Evolutionary conservation across 2,113 vertebrate genomes (phyloP).

Genomic region (Onychostoma macrolepis): DNA sequence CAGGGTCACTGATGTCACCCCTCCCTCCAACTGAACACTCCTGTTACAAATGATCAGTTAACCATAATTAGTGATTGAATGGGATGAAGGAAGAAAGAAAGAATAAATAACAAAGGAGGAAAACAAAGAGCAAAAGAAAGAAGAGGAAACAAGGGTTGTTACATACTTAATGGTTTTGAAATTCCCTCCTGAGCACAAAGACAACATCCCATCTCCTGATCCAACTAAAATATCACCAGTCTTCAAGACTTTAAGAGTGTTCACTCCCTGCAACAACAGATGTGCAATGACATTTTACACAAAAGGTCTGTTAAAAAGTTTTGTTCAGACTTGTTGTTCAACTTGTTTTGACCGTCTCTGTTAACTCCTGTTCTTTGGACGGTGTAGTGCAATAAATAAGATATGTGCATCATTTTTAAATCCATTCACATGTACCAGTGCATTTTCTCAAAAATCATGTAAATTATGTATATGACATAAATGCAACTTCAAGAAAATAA

Average conservation of each 20-base stretch:
- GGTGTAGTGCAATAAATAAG: background rate
- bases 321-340: background rate
- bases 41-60: constrained; percentile 64
- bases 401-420: background rate
- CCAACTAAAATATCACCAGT: constrained; percentile 83
- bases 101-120: background rate
- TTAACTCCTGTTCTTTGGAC: background rate
- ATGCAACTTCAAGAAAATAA: background rate
- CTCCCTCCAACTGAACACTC: constrained; percentile 80
- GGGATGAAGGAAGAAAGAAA: background rate
- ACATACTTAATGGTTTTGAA: constrained; percentile 86
- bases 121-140: background rate
- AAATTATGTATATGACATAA: background rate
- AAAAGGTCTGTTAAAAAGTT: background rate
- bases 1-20: constrained; percentile 81
- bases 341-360: background rate
- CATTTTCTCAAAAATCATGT: background rate
- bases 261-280: constrained; percentile 78
- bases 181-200: constrained; percentile 79
- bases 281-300: background rate
- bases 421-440: background rate
- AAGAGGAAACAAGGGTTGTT: background rate
- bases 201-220: constrained; percentile 81
- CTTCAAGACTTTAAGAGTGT: constrained; percentile 75
- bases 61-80: background rate